Conservation (phyloP, 2,888 invertebrate genomes). For the Mesodorylaimus sp. region DNA sequence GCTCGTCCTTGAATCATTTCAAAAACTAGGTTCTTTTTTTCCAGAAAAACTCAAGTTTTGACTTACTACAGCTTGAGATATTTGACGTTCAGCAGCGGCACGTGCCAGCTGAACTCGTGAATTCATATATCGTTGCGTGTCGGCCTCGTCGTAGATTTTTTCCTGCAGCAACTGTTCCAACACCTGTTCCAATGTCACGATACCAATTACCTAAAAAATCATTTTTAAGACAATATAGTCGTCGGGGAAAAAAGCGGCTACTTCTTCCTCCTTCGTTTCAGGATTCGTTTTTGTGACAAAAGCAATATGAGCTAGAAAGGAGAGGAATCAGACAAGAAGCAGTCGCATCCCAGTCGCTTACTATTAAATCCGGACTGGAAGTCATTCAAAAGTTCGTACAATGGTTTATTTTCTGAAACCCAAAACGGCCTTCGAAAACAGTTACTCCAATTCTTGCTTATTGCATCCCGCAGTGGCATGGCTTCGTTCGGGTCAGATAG, state of each 20-base stretch:
- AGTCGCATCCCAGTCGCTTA: too few species aligned
- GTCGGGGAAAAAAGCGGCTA: too few species aligned
- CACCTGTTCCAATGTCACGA: constrained; percentile 29
- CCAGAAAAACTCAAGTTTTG: too few species aligned
- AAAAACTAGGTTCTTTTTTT: too few species aligned
- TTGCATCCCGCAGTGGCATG: not conserved
- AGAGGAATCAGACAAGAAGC: not conserved
- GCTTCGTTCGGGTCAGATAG: not conserved
- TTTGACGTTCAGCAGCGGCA: not conserved
- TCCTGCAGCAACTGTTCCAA: constrained; percentile 31
- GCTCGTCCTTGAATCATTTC: too few species aligned
- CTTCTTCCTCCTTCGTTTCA: too few species aligned
- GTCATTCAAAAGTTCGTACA: constrained; percentile 30
- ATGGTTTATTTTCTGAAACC: constrained; percentile 21
- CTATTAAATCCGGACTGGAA: constrained; percentile 26
- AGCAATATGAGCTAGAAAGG: not conserved
- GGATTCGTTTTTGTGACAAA: not conserved
- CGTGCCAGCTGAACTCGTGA: not conserved
- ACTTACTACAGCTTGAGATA: not conserved
- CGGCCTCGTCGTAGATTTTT: constrained; percentile 30
- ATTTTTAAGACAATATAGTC: not conserved
- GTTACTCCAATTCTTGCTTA: not conserved
- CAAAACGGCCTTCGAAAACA: constrained; percentile 18
- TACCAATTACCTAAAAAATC: constrained; percentile 10
- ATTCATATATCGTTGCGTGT: constrained; percentile 12